Percentiles rank a stretch among this genome's conserved stretches.
Evolutionary conservation across 1,140 invertebrate genomes (phyloP).

Genomic region (Pseudomyrmex cubaensis): DNA sequence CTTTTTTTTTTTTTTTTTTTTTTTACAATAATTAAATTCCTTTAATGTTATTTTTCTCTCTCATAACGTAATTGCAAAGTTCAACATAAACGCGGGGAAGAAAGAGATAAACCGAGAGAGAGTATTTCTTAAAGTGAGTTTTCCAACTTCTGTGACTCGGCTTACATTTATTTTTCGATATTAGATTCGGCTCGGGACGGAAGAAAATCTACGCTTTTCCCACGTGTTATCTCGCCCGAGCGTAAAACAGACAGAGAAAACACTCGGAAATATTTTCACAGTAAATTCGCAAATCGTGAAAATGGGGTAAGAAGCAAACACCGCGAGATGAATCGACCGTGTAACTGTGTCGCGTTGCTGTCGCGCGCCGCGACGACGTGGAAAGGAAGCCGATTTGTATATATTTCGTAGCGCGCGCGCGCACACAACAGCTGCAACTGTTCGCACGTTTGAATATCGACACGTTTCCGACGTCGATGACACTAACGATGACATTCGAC

Average conservation of each 20-base stretch:
- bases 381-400: slow-evolving; percentile 15
- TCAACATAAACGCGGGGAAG: neutral
- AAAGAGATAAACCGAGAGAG: too few species aligned
- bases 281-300: slow-evolving; percentile 17
- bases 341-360: neutral
- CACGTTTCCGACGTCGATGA: slow-evolving; percentile 40
- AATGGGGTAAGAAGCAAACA: neutral
- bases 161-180: neutral
- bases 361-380: neutral
- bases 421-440: slow-evolving; percentile 28
- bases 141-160: neutral
- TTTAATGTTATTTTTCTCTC: neutral
- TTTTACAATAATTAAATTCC: neutral
- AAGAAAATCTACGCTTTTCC: neutral
- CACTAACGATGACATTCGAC: slow-evolving; percentile 52
- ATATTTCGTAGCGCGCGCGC: slow-evolving; percentile 1
- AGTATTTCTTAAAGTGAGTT: neutral
- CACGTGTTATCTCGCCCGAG: neutral
- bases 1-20: neutral
- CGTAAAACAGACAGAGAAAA: neutral
- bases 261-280: slow-evolving; percentile 17
- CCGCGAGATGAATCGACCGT: slow-evolving; percentile 27
- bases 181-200: neutral
- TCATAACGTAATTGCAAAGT: neutral
- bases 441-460: slow-evolving; percentile 56